Evolutionary conservation across 2,113 vertebrate species (phyloP).

Genomic region (Gallinago media): DNA sequence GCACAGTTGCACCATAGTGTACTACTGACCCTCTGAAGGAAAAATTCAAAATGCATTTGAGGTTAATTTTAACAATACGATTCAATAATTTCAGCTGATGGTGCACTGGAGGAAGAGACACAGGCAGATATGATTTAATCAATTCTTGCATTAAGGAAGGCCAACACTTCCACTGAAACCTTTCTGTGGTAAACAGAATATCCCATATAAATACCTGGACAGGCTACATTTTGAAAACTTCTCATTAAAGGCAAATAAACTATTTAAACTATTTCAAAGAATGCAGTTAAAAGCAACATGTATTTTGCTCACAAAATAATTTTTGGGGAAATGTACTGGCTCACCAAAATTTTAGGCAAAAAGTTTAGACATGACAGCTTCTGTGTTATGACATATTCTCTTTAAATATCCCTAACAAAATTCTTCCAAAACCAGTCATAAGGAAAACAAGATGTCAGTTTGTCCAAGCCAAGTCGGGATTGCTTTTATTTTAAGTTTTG

Average conservation of each 20-base stretch:
- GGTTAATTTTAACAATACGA: not conserved
- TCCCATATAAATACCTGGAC: not conserved
- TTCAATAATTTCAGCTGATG: not conserved
- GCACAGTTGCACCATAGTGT: not conserved
- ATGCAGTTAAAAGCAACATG: not conserved
- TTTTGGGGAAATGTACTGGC: not conserved
- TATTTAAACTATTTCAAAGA: not conserved
- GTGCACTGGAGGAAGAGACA: not conserved
- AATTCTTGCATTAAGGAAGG: not conserved
- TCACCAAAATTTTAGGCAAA: not conserved
- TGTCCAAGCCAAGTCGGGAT: fast-evolving
- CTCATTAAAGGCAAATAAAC: not conserved
- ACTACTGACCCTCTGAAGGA: not conserved
- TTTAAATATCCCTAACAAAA: not conserved
- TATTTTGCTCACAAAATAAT: not conserved
- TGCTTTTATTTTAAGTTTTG: not conserved
- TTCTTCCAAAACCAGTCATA: not conserved
- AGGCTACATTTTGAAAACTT: not conserved
- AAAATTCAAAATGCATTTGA: not conserved
- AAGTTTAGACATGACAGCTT: not conserved
- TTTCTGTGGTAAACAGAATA: not conserved
- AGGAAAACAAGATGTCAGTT: not conserved
- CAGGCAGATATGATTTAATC: not conserved
- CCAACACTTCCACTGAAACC: not conserved
- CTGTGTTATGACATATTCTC: not conserved